Evolutionary conservation across 2,797 vertebrate species (phyloP).

Genomic region (Mormyrops attenuatus): DNA sequence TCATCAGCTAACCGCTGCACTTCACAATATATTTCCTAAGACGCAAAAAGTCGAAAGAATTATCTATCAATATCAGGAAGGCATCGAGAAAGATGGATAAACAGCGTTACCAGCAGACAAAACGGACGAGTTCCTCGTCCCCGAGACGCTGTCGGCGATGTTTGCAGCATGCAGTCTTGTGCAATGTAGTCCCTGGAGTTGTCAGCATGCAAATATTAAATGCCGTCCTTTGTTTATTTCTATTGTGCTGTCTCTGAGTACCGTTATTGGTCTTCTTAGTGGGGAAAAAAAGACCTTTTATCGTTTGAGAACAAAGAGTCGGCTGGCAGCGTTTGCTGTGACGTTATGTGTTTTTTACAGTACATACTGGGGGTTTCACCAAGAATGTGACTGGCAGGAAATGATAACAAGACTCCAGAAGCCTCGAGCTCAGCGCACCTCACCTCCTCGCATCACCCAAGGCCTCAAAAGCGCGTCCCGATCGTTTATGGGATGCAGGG

Average conservation of each 20-base stretch:
- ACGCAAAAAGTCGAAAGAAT: background rate
- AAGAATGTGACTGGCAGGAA: conserved; percentile 42
- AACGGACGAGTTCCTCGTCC: background rate
- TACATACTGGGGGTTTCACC: conserved; percentile 43
- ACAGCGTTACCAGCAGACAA: background rate
- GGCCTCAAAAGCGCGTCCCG: conserved; percentile 27
- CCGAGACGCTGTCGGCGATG: background rate
- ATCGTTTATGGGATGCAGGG: conserved; percentile 41
- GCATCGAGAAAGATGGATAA: background rate
- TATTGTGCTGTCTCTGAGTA: background rate
- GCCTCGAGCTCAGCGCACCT: conserved; percentile 25
- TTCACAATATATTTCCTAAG: background rate
- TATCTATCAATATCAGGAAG: background rate
- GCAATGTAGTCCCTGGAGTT: background rate
- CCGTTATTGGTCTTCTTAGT: background rate
- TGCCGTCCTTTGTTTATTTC: background rate
- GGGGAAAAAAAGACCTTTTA: conserved; percentile 22
- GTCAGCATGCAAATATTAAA: background rate
- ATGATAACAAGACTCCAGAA: conserved; percentile 36
- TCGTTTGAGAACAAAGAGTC: conserved; percentile 36
- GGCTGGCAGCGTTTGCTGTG: conserved; percentile 26
- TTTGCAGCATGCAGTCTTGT: background rate
- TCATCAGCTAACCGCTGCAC: background rate
- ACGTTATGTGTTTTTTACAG: conserved; percentile 37
- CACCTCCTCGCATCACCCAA: conserved; percentile 27